Conservation (phyloP, 2,113 vertebrate genomes). For the Oncorhynchus nerka region DNA sequence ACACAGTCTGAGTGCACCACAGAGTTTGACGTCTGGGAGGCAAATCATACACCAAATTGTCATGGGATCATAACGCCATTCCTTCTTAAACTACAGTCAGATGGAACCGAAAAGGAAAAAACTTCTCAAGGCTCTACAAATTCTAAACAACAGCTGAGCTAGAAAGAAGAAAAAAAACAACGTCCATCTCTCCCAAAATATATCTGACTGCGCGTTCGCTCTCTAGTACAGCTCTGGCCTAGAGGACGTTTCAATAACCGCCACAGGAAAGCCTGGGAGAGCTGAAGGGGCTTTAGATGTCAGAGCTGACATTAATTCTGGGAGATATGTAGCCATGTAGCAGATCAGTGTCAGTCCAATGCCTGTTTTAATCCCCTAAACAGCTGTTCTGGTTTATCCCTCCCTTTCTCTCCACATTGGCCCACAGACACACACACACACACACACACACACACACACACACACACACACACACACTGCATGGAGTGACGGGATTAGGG, state of each 20-base stretch:
- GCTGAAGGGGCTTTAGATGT: neutral
- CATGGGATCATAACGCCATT: too few species aligned
- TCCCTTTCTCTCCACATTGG: constrained; percentile 1
- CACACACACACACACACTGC: neutral
- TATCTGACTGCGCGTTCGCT: too few species aligned
- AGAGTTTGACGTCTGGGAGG: too few species aligned
- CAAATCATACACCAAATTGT: too few species aligned
- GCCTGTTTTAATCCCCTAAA: constrained; percentile 23
- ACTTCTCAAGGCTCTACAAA: too few species aligned
- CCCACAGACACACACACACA: neutral
- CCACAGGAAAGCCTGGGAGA: neutral
- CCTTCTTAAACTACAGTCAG: too few species aligned
- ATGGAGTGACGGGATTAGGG: neutral
- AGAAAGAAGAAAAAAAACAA: too few species aligned
- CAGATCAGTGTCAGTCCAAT: constrained; percentile 17
- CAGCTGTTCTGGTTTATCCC: constrained; percentile 33
- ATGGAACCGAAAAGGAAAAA: too few species aligned
- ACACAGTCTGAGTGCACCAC: too few species aligned
- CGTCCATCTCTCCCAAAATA: too few species aligned
- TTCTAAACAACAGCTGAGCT: too few species aligned
- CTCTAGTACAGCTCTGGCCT: neutral
- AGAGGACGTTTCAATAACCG: neutral
- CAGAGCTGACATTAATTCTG: constrained; percentile 4
- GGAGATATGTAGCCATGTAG: constrained; percentile 5
- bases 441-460: neutral